These are phyloP conservation scores for Puntigrus tetrazona DNA, from an alignment of 2,113 vertebrate species.

Conservation along the genomic window DNA sequence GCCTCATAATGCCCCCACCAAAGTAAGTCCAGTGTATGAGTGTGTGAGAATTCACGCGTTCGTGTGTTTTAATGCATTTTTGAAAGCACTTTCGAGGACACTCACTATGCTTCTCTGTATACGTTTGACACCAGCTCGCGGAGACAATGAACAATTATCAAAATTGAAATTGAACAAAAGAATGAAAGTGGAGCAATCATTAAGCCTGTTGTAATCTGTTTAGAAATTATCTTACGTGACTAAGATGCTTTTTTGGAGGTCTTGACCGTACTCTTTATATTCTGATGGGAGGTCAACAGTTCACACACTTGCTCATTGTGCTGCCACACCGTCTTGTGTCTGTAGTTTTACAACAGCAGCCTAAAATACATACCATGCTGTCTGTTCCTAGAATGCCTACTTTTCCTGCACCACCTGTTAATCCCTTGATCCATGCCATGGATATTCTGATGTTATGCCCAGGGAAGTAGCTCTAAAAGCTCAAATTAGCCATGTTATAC, in stretches of 20 bases:
- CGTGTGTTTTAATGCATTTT: neutral
- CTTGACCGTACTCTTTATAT: neutral
- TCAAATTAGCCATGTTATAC: constrained; percentile 37
- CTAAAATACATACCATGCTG: neutral
- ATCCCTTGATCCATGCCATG: constrained; percentile 11
- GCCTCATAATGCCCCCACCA: constrained; percentile 88
- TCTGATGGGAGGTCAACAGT: neutral
- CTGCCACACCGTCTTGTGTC: neutral
- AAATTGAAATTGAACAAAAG: neutral
- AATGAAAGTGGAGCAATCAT: neutral
- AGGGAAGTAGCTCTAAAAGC: constrained; percentile 36
- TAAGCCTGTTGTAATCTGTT: neutral
- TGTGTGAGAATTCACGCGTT: neutral
- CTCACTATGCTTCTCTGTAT: neutral
- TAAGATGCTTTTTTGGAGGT: constrained; percentile 19
- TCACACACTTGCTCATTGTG: neutral
- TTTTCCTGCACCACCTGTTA: neutral
- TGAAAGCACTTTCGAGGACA: neutral
- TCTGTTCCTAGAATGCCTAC: neutral
- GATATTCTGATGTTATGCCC: constrained; percentile 24
- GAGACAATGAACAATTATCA: neutral
- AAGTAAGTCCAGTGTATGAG: constrained; percentile 75
- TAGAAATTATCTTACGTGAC: neutral
- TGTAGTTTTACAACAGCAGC: neutral
- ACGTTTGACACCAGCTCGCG: neutral